Base-by-base conservation (phyloP, 2,888 invertebrate genomes). In the Cantharis flavilabris region DNA sequence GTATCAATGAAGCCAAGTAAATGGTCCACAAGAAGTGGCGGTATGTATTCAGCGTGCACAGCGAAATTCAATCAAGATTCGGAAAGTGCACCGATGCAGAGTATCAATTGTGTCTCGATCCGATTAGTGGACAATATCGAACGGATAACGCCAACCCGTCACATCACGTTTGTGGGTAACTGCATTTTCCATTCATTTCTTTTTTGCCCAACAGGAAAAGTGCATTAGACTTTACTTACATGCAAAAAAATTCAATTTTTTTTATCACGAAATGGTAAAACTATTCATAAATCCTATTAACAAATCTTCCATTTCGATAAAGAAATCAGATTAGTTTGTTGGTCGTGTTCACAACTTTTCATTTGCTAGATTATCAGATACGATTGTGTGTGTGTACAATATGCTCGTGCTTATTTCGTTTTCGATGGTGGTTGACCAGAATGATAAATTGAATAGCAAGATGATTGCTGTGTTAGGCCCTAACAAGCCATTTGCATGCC, bases 401-500 rank as follows among this genome's bases (percentile, higher is more conserved):
- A 49, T 49, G 49, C 49, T 49, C 49, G 49, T 49, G 49, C 49
- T 49, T 49, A 13, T 49, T 49, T 49, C 49, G 49, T 49, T 80
- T 79, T 79, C 69, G 65, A 65, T 71, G 69, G 76, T 81, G 79
- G 71, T 76, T 73, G 70, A 73, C 71, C 76, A 69, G 72, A 78
- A 82, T 82, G 82, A 82, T 81, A 82, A 82, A 82, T 82, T 79
- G 80, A 81, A 81, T 81, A 79, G 76, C 79, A 74, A 79, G 76
- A 78, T 78, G 76, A 81, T 73, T 73, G 78, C 74, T 75, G 79
- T 75, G 79, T 82, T 77, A 76, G 13, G 65, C 10, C 23, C 81
- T 79, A 81, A 81, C 81, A 81, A 82, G 78, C 79, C 81, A 82
- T 82, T 82, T 82, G 80, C 81, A 82, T 82, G 79, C 78, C 78